Conservation (phyloP, 2,113 vertebrate species). For the Chascanopsetta lugubris region DNA sequence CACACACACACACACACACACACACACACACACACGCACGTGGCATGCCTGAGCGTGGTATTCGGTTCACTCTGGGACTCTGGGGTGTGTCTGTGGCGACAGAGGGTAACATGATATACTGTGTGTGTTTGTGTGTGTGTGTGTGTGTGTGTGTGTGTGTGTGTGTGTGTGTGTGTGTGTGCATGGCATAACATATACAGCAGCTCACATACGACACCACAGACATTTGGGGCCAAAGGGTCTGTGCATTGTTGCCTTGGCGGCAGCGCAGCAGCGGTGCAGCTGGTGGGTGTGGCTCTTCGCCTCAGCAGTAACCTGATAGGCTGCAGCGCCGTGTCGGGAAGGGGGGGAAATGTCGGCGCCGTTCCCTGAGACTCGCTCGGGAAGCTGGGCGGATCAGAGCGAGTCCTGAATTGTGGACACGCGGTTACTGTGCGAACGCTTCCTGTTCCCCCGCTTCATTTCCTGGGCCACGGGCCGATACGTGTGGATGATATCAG, state of each 20-base stretch:
- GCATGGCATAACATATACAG: too few species aligned
- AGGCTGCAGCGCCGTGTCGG: not conserved
- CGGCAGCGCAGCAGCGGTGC: constrained; percentile 24
- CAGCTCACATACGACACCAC: constrained; percentile 33
- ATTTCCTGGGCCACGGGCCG: too few species aligned
- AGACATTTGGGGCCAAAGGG: constrained; percentile 56
- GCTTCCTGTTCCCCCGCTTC: too few species aligned
- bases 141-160: constrained; percentile 23
- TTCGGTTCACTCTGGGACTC: constrained; percentile 59
- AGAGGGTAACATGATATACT: constrained; percentile 54
- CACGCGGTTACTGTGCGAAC: too few species aligned
- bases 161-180: constrained; percentile 27
- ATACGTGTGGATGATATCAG: too few species aligned
- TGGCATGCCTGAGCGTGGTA: constrained; percentile 53
- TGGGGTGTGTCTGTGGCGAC: constrained; percentile 67
- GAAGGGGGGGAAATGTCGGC: constrained; percentile 28
- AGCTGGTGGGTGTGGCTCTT: constrained; percentile 27
- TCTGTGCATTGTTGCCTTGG: constrained; percentile 47
- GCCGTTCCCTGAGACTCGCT: constrained; percentile 7
- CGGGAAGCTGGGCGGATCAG: not conserved
- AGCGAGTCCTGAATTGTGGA: too few species aligned
- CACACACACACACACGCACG: constrained; percentile 27
- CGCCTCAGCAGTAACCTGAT: constrained; percentile 41
- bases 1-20: constrained; percentile 22
- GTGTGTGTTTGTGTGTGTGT: constrained; percentile 13